phyloP scores from a whole-genome alignment of 2,113 vertebrate genomes.

The Poecilia latipinna region DNA sequence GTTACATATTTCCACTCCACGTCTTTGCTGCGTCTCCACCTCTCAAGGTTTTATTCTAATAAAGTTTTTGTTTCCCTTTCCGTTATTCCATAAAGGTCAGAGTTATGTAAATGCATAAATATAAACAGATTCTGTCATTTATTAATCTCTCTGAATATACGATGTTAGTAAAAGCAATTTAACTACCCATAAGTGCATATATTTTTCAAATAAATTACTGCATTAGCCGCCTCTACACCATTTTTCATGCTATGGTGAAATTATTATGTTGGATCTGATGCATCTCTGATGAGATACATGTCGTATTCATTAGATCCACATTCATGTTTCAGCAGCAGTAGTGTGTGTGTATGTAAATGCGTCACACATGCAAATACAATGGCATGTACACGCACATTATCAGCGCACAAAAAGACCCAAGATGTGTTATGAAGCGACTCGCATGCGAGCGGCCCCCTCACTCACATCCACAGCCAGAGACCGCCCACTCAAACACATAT shows the following conservation, averaged over 20 bases:
- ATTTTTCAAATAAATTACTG: not conserved
- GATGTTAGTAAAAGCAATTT: not conserved
- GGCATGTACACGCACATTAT: not conserved
- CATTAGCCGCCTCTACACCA: not conserved
- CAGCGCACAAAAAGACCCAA: not conserved
- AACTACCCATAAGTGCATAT: not conserved
- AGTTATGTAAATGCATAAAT: too few relatives aligned
- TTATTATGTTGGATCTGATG: conserved; percentile 14
- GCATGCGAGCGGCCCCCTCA: conserved; percentile 23
- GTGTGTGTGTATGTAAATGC: conserved; percentile 20
- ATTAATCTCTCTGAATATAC: not conserved
- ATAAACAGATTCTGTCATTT: not conserved
- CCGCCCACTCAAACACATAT: conserved; percentile 55
- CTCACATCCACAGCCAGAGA: conserved; percentile 42
- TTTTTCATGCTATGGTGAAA: not conserved
- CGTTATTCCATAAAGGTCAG: too few relatives aligned
- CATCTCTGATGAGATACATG: conserved; percentile 1
- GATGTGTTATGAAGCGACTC: conserved; percentile 9
- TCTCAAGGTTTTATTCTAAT: too few relatives aligned
- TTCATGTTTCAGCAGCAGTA: conserved; percentile 23
- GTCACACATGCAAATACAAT: conserved; percentile 13
- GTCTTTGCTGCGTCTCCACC: too few relatives aligned
- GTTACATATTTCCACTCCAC: too few relatives aligned
- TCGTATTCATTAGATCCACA: conserved; percentile 3
- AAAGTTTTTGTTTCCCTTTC: too few relatives aligned